These are phyloP conservation scores for Mormyrus lacerda DNA, from an alignment of 2,113 vertebrate species.

Conservation along the genomic window DNA sequence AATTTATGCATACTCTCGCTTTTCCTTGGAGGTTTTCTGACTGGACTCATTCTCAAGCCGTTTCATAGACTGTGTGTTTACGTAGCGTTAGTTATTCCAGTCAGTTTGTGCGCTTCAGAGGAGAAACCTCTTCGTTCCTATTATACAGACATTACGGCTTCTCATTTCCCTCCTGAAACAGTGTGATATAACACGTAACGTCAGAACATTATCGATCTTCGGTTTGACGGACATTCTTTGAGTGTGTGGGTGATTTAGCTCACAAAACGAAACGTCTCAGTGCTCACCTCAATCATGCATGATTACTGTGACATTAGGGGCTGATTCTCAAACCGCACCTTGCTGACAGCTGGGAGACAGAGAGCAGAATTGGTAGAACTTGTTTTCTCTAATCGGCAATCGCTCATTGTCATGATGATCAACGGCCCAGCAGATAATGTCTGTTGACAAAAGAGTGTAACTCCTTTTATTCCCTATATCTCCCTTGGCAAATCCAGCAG, in stretches of 20 bases:
- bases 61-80: conserved; percentile 1
- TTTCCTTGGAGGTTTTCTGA: neutral
- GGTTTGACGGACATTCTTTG: neutral
- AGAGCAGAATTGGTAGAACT: conserved; percentile 26
- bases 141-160: neutral
- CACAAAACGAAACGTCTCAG: neutral
- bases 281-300: neutral
- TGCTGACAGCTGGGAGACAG: conserved; percentile 32
- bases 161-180: neutral
- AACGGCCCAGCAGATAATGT: conserved; percentile 53
- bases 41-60: neutral
- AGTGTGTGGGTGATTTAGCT: neutral
- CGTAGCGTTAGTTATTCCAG: neutral
- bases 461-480: conserved; percentile 58
- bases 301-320: neutral
- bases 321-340: conserved; percentile 40
- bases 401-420: conserved; percentile 62
- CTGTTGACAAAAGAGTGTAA: conserved; percentile 59
- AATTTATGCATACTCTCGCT: neutral
- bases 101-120: neutral
- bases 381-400: conserved; percentile 42
- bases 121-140: neutral
- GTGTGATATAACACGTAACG: neutral
- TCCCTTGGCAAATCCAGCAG: conserved; percentile 58
- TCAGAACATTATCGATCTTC: neutral